These are phyloP conservation scores for Metallyticus violacea DNA, from an alignment of 2,888 invertebrate species.

Conservation along the genomic window DNA sequence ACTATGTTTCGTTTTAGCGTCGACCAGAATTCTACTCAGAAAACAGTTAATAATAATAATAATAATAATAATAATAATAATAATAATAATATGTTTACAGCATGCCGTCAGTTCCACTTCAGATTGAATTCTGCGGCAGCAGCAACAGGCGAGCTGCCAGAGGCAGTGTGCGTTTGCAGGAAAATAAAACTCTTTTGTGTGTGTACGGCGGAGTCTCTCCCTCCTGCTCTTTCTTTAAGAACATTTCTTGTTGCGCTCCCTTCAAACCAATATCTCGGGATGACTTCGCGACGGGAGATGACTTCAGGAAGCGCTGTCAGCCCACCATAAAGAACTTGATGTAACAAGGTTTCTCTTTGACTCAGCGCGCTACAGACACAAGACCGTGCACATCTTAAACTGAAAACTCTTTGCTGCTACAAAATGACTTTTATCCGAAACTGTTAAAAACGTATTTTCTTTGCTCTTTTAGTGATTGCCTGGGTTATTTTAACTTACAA, in stretches of 20 bases:
- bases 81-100: no score
- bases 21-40: no score
- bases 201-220: neutral
- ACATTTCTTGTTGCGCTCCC: neutral
- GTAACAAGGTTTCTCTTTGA: neutral
- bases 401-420: no score
- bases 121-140: neutral
- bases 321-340: neutral
- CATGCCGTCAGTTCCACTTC: no score
- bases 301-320: neutral
- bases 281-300: slow-evolving; percentile 8
- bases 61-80: no score
- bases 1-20: no score
- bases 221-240: neutral
- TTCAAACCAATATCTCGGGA: neutral
- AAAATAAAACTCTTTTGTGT: slow-evolving; percentile 4
- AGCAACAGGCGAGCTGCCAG: neutral
- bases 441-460: no score
- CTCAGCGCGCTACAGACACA: neutral
- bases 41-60: no score
- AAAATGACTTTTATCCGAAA: no score
- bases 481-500: no score
- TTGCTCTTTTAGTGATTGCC: no score
- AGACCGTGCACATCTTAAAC: neutral
- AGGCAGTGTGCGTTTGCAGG: neutral